Conservation (phyloP, 2,797 vertebrate species). For the Hozukius guyotensis region DNA sequence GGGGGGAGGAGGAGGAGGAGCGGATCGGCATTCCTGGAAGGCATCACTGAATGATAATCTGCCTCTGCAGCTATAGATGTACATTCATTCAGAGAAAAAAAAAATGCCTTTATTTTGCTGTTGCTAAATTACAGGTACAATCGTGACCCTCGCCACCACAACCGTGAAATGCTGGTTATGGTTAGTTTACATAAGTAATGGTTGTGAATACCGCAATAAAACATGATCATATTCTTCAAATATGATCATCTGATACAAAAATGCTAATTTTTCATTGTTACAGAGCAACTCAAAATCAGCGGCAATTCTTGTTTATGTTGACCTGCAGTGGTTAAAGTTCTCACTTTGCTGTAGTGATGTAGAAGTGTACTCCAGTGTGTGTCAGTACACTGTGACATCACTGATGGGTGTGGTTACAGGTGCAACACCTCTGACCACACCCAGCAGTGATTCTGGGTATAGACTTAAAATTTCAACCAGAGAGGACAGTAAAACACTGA, state of each 20-base stretch:
- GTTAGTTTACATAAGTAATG: background rate
- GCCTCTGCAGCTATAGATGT: constrained; percentile 20
- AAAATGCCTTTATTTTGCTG: background rate
- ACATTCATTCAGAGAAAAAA: constrained; percentile 28
- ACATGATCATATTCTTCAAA: background rate
- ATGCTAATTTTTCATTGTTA: background rate
- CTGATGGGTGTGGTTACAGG: background rate
- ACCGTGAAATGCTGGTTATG: background rate
- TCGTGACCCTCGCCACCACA: background rate
- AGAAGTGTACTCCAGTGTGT: background rate
- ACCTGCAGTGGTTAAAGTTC: background rate
- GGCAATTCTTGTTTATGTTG: background rate
- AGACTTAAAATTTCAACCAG: no score
- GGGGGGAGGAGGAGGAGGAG: constrained; percentile 19
- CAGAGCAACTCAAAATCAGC: background rate
- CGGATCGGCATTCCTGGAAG: constrained; percentile 58
- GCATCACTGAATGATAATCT: constrained; percentile 53
- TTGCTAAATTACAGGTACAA: background rate
- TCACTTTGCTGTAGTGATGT: background rate
- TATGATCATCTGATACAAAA: background rate
- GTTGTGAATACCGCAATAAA: background rate
- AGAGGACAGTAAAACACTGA: no score
- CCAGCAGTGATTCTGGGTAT: background rate
- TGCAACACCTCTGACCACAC: background rate
- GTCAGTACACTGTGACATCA: background rate